phyloP scores from a whole-genome alignment of 2,113 vertebrate genomes.

The Mungos mungo region DNA sequence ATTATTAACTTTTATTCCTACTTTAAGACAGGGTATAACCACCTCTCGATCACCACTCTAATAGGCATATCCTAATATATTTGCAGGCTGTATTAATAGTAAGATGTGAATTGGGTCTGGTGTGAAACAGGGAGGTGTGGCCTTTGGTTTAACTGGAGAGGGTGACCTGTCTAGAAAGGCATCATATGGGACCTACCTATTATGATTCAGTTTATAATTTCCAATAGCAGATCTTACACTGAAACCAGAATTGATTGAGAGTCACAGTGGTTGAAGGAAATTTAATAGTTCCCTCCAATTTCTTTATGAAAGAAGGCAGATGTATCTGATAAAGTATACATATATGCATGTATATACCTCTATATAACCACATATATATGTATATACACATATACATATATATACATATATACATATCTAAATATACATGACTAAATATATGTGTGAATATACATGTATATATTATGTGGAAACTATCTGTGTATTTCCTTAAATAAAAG shows the following conservation, averaged over 20 bases:
- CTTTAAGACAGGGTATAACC: neutral
- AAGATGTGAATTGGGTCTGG: neutral
- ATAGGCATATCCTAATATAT: neutral
- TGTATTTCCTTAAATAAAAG: neutral
- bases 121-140: neutral
- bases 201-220: neutral
- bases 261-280: neutral
- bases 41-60: neutral
- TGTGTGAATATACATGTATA: neutral
- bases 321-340: neutral
- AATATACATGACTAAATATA: neutral
- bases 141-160: neutral
- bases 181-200: neutral
- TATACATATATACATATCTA: neutral
- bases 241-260: neutral
- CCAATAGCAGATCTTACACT: neutral
- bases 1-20: neutral
- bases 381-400: neutral
- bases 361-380: neutral
- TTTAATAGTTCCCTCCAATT: neutral
- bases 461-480: no score
- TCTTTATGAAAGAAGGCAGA: neutral
- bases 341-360: neutral
- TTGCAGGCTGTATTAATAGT: neutral
- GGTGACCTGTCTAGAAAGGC: neutral